phyloP scores from a whole-genome alignment of 2,888 invertebrate genomes.

The Perithous albicinctus region DNA sequence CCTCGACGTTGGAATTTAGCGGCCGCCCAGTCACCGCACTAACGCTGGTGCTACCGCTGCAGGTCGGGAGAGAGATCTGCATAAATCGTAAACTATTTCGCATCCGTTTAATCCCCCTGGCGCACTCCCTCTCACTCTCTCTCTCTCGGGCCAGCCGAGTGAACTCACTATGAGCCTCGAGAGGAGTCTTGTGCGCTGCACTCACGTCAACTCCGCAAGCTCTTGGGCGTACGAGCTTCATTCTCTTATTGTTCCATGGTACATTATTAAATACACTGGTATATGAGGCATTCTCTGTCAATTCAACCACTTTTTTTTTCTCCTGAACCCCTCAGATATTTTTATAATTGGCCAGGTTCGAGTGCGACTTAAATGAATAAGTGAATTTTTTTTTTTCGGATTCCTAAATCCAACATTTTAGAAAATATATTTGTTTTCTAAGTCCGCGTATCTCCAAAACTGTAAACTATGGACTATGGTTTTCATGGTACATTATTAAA shows the following conservation, averaged over 20 bases:
- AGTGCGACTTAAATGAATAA: too few relatives aligned
- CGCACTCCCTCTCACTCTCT: too few relatives aligned
- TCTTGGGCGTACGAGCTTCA: neutral
- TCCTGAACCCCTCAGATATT: too few relatives aligned
- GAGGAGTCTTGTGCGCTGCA: neutral
- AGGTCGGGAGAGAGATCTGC: conserved; percentile 52
- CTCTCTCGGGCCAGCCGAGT: conserved; percentile 7
- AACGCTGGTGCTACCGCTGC: neutral
- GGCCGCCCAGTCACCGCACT: conserved; percentile 39
- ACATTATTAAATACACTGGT: neutral
- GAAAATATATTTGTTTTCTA: too few relatives aligned
- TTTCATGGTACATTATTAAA: too few relatives aligned
- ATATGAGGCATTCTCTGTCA: neutral
- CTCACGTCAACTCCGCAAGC: neutral
- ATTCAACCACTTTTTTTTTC: too few relatives aligned
- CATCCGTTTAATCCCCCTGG: conserved; percentile 51
- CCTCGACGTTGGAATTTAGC: conserved; percentile 49
- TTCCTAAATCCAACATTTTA: too few relatives aligned
- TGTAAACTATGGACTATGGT: too few relatives aligned
- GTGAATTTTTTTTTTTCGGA: too few relatives aligned
- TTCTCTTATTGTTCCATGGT: conserved; percentile 1
- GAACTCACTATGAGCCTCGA: neutral
- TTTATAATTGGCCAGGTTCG: too few relatives aligned
- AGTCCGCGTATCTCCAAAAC: too few relatives aligned
- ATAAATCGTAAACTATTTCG: conserved; percentile 60